Evolutionary conservation across 2,888 invertebrate species (phyloP), one percentile per base, ranked within the genome.

Genomic region (Cotesia congregata): DNA sequence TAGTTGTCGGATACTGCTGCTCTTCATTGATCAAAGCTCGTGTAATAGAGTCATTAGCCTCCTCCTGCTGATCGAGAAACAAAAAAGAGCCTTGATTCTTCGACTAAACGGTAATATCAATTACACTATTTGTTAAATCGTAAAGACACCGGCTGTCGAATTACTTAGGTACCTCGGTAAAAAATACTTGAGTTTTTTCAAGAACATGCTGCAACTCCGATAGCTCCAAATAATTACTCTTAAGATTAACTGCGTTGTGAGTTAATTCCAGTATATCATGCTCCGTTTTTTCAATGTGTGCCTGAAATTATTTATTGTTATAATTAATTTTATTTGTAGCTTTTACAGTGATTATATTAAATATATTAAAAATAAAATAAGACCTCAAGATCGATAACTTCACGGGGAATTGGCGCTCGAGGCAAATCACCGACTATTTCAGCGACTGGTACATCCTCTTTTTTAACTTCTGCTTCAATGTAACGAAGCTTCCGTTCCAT

Each of bases 251-350:
- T 6, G 97, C 96, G 89, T 98, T 98, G 86, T 95, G 95, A 78
- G 97, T 97, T 80, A 99, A 92, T 90, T 98, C 98, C 74, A 96
- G 92, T 82, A 99, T 94, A 90, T 99, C 98, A 83, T 96, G 95
- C 90, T 99, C 98, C 30, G 97, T 95, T 90, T 98, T 97, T 90
- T 99, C 98, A 88, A 98, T 93, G 83, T 97, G 96, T 0, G 96
- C 95, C 93, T 96, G 89, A 20, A 30, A 75, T 5, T 59, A 41
- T 76, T 20, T 72, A 75, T 62, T 65, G 30, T 30, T 12, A 30
- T 65, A 62, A n/a, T 67, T 68, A 75, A 62, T 68, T 50, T 5
- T 65, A 76, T 12, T 50, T 17, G 1, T 17, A 17, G 6, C 2
- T 50, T 50, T 6, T 50, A 6, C 6, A 50, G 6, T 9, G 0